These are phyloP conservation scores for Chiroxiphia lanceolata DNA, from an alignment of 2,797 vertebrate species.

Conservation along the genomic window DNA sequence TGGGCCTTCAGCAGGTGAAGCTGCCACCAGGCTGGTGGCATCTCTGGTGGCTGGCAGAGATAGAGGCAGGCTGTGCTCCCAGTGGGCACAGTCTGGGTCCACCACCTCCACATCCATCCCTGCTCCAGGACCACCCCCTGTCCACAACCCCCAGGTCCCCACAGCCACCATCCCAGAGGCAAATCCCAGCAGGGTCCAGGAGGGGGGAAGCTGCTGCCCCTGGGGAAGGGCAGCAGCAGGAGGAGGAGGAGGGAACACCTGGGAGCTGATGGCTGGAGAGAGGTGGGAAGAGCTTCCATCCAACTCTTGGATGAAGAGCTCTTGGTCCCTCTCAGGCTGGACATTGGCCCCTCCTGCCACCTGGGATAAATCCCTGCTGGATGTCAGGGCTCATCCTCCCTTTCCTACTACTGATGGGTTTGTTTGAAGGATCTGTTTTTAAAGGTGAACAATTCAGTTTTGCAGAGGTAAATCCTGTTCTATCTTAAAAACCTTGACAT, in stretches of 20 bases:
- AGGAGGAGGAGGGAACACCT: background rate
- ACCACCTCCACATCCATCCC: background rate
- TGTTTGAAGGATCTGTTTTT: background rate
- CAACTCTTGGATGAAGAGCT: background rate
- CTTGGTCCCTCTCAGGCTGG: background rate
- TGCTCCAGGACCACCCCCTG: background rate
- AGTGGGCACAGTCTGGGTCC: background rate
- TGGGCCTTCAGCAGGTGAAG: background rate
- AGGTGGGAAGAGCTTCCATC: background rate
- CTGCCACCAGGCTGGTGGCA: background rate
- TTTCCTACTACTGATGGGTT: background rate
- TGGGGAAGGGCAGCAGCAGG: accelerated
- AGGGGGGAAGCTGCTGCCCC: background rate
- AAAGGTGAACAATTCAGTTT: background rate
- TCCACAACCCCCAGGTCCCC: background rate
- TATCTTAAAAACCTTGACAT: background rate
- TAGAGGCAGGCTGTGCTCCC: background rate
- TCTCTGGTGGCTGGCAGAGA: background rate
- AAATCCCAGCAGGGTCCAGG: background rate
- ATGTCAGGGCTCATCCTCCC: background rate
- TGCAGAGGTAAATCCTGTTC: background rate
- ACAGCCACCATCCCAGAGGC: background rate
- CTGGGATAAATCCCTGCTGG: background rate
- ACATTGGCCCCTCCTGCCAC: background rate
- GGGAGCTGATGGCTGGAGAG: background rate